Base-by-base conservation (phyloP, 2,797 vertebrate species). In the Hybognathus amarus region DNA sequence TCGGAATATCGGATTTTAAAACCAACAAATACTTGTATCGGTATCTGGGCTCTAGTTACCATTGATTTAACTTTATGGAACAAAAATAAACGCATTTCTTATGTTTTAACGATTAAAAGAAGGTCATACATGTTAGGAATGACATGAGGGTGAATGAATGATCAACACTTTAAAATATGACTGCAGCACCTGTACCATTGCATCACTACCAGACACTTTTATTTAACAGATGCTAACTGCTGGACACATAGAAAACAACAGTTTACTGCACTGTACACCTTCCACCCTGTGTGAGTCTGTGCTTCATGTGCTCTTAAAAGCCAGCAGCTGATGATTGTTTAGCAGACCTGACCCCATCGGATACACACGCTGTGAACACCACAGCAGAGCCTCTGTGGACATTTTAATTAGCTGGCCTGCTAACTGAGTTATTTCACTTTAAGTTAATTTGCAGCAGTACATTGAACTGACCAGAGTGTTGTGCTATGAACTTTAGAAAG, bases 381-480 rank as follows among this genome's bases (percentile, higher is more conserved):
- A 80, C 59, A 63, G 59, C 68, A 77, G n/a, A 63, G 67, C 33
- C 68, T 78, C 67, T 33, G 69, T 64, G 69, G 40, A 59, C 70
- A 54, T 42, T 80, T 85, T 77, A 78, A 85, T 90, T 90, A 87
- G 85, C 83, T 77, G 52, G 45, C 70, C 89, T 38, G 83, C 81
- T 93, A 92, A 93, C 94, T 90, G 87, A 88, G 88, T 88, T 92
- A 90, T 92, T 93, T 92, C 85, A 88, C 83, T 80, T 77, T n/a
- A n/a, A n/a, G n/a, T n/a, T n/a, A n/a, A n/a, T n/a, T n/a, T 70
- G 33, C 88, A 59, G 89, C 87, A 90, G 91, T 91, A 90, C 90
- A 92, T 88, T 88, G 85, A 74, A 87, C 69, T 89, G 90, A 93
- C 90, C 89, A 80, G 87, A 86, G 87, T 85, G 87, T 84, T 45